Evolutionary conservation across 2,888 invertebrate species (phyloP).

Genomic region (Helleia helle): DNA sequence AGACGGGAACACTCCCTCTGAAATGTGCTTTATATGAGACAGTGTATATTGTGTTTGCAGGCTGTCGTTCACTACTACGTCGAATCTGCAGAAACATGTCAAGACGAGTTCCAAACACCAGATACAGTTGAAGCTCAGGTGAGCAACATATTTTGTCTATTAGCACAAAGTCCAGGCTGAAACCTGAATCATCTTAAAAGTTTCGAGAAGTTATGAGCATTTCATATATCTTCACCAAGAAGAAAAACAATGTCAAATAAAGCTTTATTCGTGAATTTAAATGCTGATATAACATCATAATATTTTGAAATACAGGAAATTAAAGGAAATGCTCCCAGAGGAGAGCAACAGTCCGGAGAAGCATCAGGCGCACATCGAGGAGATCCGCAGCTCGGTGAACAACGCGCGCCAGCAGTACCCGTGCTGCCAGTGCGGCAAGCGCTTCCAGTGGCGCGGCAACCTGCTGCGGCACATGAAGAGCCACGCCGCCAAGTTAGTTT

Average conservation of each 20-base stretch:
- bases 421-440: slow-evolving; percentile 76
- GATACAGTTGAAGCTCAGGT: slow-evolving; percentile 54
- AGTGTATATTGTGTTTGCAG: too few relatives aligned
- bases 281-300: too few relatives aligned
- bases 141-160: slow-evolving; percentile 13
- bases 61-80: slow-evolving; percentile 16
- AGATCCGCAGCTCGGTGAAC: slow-evolving; percentile 38
- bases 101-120: slow-evolving; percentile 17
- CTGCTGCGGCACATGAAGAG: slow-evolving; percentile 82
- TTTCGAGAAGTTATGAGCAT: too few relatives aligned
- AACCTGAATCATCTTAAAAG: too few relatives aligned
- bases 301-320: slow-evolving; percentile 45
- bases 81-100: slow-evolving; percentile 54
- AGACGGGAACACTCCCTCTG: too few relatives aligned
- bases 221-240: too few relatives aligned
- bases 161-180: too few relatives aligned
- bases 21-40: too few relatives aligned
- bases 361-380: slow-evolving; percentile 29
- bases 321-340: slow-evolving; percentile 31
- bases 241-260: too few relatives aligned
- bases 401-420: slow-evolving; percentile 31
- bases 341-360: slow-evolving; percentile 23
- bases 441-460: slow-evolving; percentile 87
- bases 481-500: slow-evolving; percentile 61
- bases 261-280: too few relatives aligned